A percentile compares a stretch with the other conserved stretches of the same genome.
Evolutionary conservation across 2,888 invertebrate species (phyloP).

Genomic region (Pyrrhia umbra): DNA sequence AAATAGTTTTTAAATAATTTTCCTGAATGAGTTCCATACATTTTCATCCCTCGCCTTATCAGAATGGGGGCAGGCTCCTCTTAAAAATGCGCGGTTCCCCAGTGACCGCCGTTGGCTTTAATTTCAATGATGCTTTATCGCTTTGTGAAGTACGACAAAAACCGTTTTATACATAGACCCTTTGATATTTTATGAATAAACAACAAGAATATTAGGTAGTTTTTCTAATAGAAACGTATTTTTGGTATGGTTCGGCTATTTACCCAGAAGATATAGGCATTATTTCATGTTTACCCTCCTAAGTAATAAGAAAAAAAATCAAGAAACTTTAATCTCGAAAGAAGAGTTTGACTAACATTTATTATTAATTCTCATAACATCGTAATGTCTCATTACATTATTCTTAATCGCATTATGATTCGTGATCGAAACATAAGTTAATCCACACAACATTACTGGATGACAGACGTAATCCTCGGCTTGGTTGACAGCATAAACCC

Average conservation of each 20-base stretch:
- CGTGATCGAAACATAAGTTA: conserved; percentile 51
- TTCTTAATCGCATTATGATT: conserved; percentile 42
- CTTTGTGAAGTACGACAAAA: conserved; percentile 43
- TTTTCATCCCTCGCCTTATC: conserved; percentile 7
- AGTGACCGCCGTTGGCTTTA: conserved; percentile 43
- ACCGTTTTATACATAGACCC: conserved; percentile 16
- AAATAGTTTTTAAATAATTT: neutral
- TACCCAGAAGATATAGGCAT: neutral
- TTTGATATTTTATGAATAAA: conserved; percentile 13
- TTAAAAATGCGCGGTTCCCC: conserved; percentile 38
- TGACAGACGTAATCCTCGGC: conserved; percentile 57
- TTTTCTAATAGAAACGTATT: no score
- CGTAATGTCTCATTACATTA: conserved; percentile 31
- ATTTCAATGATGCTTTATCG: conserved; percentile 57
- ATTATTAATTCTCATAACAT: conserved; percentile 1
- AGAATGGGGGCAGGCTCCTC: conserved; percentile 19
- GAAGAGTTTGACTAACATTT: neutral
- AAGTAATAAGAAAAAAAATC: neutral
- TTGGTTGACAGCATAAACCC: conserved; percentile 60
- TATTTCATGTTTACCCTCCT: neutral
- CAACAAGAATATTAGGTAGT: neutral
- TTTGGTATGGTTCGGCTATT: neutral
- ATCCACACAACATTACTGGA: conserved; percentile 43
- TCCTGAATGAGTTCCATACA: conserved; percentile 1
- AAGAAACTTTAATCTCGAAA: neutral